Conservation (phyloP, 30 jellyfish, hydroid and myxozoan species). For the Hydra vulgaris region DNA sequence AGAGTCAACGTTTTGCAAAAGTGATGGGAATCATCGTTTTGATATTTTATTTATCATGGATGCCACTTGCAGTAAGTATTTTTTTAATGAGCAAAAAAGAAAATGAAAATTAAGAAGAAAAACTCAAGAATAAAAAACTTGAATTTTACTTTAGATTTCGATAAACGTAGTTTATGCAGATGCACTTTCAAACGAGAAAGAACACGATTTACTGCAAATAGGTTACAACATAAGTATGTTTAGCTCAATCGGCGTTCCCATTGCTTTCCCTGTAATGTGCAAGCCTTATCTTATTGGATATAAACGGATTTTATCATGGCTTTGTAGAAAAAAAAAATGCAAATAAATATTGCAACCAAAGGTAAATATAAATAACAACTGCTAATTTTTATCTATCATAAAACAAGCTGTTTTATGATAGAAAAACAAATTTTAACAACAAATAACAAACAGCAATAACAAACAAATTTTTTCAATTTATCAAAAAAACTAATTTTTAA, state of each 20-base stretch:
- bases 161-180: constrained; percentile 30
- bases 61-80: constrained; percentile 74
- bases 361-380: too few relatives aligned
- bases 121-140: too few relatives aligned
- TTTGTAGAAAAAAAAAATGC: not conserved
- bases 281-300: constrained; percentile 54
- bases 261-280: constrained; percentile 72
- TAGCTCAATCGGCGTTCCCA: constrained; percentile 56
- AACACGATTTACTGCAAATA: constrained; percentile 27
- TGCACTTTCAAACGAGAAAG: constrained; percentile 13
- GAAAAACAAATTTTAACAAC: too few relatives aligned
- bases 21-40: constrained; percentile 77
- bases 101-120: too few relatives aligned
- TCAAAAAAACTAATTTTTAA: too few relatives aligned
- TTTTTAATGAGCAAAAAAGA: not conserved
- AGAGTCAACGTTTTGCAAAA: constrained; percentile 59
- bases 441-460: too few relatives aligned
- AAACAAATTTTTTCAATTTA: too few relatives aligned
- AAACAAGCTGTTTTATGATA: too few relatives aligned
- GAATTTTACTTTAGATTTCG: constrained; percentile 18
- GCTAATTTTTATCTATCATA: too few relatives aligned
- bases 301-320: not conserved
- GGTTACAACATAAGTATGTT: constrained; percentile 40
- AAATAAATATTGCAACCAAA: too few relatives aligned
- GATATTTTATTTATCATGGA: constrained; percentile 53